Evolutionary conservation across 2,113 vertebrate genomes (phyloP).

Genomic region (Sterrhoptilus dennistouni): DNA sequence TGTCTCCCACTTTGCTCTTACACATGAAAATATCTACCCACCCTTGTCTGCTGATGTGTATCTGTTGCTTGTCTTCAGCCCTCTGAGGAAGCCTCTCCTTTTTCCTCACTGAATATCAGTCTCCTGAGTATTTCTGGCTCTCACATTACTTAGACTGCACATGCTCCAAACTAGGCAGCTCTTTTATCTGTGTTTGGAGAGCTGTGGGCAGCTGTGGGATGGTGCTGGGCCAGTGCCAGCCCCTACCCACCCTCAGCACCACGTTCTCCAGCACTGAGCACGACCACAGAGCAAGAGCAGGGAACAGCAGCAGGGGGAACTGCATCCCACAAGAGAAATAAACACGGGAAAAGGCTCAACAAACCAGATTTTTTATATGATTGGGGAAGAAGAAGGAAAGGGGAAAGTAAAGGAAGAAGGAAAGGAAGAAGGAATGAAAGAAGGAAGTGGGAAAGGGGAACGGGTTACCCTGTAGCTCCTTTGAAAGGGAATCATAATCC

Average conservation of each 20-base stretch:
- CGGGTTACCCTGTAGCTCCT: not conserved
- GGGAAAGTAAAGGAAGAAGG: not conserved
- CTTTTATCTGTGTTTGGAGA: not conserved
- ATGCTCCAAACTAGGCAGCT: not conserved
- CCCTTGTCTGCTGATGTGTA: not conserved
- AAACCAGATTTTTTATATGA: not conserved
- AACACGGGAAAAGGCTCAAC: not conserved
- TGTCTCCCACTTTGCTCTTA: not conserved
- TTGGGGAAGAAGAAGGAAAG: not conserved
- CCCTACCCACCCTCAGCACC: not conserved
- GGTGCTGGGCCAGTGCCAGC: fast-evolving
- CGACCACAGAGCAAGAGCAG: not conserved
- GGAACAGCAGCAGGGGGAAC: not conserved
- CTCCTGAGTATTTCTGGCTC: not conserved
- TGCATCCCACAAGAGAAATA: not conserved
- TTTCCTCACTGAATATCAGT: not conserved
- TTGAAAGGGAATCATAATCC: not conserved
- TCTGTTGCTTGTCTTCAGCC: not conserved
- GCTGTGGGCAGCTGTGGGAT: not conserved
- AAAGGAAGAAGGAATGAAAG: too few species aligned
- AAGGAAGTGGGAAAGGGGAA: not conserved
- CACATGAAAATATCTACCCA: not conserved
- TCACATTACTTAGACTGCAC: not conserved
- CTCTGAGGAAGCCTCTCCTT: not conserved
- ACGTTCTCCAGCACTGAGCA: fast-evolving